Base-by-base conservation (phyloP, 1,140 invertebrate species). In the Dendroctonus valens region DNA sequence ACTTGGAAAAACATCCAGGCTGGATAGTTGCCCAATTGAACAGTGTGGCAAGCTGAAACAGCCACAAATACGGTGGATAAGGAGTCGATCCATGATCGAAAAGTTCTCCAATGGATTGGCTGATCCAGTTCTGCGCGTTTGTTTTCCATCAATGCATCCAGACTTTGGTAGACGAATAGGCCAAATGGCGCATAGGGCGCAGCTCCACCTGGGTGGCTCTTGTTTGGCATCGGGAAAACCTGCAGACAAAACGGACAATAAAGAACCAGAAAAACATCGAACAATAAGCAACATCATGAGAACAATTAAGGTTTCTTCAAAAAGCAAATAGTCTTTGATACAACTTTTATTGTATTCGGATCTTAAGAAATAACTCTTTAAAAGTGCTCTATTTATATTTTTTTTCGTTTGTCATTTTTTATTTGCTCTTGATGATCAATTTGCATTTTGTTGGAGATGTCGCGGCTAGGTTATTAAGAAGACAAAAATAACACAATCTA, bases 101-200 rank as follows among this genome's bases (percentile, higher is more conserved):
- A 5, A 99, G 84, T 84, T 99, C 98, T 2, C 98, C 12, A 99
- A 81, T 0, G 97, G 96, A 41, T 91, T 91, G 64, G 91, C 94
- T 55, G 91, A 91, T 49, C 91, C 90, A 14, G 97, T 99, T 75
- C 97, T 84, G 65, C 97, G 85, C 0, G 98, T 97, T 82, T 99
- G 98, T 82, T 99, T 99, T n/a, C 98, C 98, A 83, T 99, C 98
- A 63, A 96, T 9, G 98, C 97, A 83, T 99, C 98, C 69, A 99
- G 83, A 74, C 95, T 97, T 84, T 99, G 98, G 82, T 99, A 99
- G 57, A 98, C 82, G 81, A 99, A 99, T 54, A 99, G 82, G 15
- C 97, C 97, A 46, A n/a, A 98, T 72, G 0, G 92, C 96, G 81
- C 94, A 97, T 0, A 97, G 77, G 41, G 94, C 83, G 79, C 93